A percentile compares a stretch with the other conserved stretches of the same genome.
Evolutionary conservation across 2,888 invertebrate species (phyloP).

Genomic region (Carpatolechia fugitivella): DNA sequence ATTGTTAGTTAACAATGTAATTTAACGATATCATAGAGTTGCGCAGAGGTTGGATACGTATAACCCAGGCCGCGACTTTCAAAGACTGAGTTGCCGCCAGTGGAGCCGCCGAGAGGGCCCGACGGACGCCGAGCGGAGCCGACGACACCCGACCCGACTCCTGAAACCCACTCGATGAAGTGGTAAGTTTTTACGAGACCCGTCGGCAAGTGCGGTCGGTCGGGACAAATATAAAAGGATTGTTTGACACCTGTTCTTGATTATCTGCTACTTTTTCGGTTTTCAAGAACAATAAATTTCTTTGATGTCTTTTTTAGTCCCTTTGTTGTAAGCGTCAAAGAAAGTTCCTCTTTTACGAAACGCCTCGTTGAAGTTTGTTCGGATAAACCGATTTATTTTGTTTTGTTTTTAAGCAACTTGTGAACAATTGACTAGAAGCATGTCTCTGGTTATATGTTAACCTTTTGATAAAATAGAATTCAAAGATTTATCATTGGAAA

Average conservation of each 20-base stretch:
- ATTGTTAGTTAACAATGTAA: constrained; percentile 39
- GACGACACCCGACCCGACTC: constrained; percentile 47
- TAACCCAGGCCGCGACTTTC: constrained; percentile 36
- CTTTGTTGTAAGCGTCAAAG: background rate
- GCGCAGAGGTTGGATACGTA: constrained; percentile 32
- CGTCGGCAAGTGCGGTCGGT: constrained; percentile 61
- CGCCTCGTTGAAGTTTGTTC: background rate
- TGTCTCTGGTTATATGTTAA: too few species aligned
- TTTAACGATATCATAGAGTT: constrained; percentile 56
- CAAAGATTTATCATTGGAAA: too few species aligned
- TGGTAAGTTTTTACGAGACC: constrained; percentile 76
- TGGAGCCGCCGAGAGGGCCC: constrained; percentile 34
- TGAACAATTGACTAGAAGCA: too few species aligned
- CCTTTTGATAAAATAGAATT: too few species aligned
- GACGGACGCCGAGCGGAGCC: constrained; percentile 27
- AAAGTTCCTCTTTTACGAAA: background rate
- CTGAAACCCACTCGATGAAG: constrained; percentile 74
- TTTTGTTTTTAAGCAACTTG: background rate
- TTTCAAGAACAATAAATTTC: constrained; percentile 1
- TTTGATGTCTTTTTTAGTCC: background rate
- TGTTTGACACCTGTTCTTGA: constrained; percentile 64
- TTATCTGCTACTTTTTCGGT: constrained; percentile 38
- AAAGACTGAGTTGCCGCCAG: constrained; percentile 65
- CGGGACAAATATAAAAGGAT: constrained; percentile 64
- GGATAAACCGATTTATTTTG: background rate